These are phyloP conservation scores for Protosalanx chinensis DNA, from an alignment of 2,797 vertebrate species.

Conservation along the genomic window DNA sequence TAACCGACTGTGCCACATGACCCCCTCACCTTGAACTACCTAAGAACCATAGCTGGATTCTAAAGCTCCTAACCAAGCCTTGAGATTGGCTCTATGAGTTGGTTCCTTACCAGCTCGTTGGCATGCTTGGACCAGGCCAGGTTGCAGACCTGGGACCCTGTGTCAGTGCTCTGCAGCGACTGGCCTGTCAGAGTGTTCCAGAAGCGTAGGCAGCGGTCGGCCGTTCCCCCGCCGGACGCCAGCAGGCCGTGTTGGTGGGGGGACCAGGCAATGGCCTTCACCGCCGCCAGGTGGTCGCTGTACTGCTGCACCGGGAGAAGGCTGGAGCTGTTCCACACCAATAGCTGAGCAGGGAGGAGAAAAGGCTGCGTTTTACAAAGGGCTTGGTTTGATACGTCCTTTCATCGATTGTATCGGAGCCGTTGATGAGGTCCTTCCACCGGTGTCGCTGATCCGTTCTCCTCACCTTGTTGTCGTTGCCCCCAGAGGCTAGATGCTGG, in stretches of 20 bases:
- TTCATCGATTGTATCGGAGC: too few species aligned
- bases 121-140: conserved; percentile 84
- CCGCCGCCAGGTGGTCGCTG: conserved; percentile 80
- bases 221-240: conserved; percentile 79
- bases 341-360: conserved; percentile 55
- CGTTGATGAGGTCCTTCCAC: too few species aligned
- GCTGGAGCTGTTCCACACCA: conserved; percentile 84
- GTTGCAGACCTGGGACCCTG: conserved; percentile 83
- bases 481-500: conserved; percentile 81
- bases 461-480: conserved; percentile 82
- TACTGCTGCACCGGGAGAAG: conserved; percentile 81
- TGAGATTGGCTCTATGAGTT: too few species aligned
- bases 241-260: conserved; percentile 82
- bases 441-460: background rate
- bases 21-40: background rate
- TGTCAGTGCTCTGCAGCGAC: conserved; percentile 81
- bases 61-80: background rate
- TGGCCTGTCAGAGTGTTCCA: conserved; percentile 84
- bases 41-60: background rate
- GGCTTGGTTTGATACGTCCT: background rate
- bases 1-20: too few species aligned
- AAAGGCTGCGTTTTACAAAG: background rate
- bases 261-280: conserved; percentile 84
- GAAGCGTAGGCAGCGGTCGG: conserved; percentile 82
- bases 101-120: conserved; percentile 77